Base-by-base conservation (phyloP, 2,113 vertebrate species). In the Tringa solitaria region DNA sequence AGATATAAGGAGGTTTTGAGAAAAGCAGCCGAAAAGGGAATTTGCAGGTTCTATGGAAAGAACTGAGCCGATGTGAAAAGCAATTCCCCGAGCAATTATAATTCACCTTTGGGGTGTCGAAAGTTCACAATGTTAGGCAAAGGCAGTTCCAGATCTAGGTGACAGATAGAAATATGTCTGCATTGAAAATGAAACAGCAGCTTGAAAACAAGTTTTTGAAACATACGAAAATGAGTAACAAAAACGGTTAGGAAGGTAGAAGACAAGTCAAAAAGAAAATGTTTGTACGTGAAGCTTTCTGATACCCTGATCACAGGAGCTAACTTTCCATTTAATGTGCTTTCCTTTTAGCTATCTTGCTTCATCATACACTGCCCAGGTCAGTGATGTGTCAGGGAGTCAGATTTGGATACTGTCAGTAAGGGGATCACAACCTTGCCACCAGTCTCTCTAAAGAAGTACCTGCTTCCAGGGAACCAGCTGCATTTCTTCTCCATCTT, bases 51-150 rank as follows among this genome's bases (percentile, higher is more conserved):
- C 41, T 60, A 41, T 51, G 43, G 45, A 43, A 89, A 39, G 56
- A 89, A 73, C 12, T 12, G 48, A 50, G 46, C 32, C 75, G 53
- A 8, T 65, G 67, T 39, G 56, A 93, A 75, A 94, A 93, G 28
- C 37, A 69, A 63, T 65, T 85, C 74, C 59, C 73, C 51, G 30
- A 86, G 60, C 51, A 83, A 74, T 90, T 85, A 68, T n/a, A 68
- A 73, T 50, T 81, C 50, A 75, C 60, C 65, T 95, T 72, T 90
- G 37, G 14, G 57, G 10, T 83, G 27, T 67, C 45, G 39, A 12
- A 9, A 88, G 67, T 83, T 94, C 56, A 65, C 73, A 61, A 7
- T 46, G 57, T 46, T 61, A 81, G 61, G 43, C 32, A 84, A 77
- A 73, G 69, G 41, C 41, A 43, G 35, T 69, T 78, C 28, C 50